Evolutionary conservation across 2,888 invertebrate species (phyloP).

Genomic region (Panzeria rudis): DNA sequence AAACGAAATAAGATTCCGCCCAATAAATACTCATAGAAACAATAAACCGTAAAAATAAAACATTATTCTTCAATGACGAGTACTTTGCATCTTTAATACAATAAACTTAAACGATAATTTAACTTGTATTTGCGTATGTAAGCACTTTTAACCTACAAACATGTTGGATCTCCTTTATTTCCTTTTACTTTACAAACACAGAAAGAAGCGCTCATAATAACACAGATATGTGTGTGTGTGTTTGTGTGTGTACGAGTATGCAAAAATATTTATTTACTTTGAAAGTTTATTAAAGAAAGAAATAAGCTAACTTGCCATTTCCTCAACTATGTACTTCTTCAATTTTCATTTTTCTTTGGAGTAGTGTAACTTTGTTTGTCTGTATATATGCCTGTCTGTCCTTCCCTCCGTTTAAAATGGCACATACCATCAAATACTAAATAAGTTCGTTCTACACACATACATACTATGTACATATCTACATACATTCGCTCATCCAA

Average conservation of each 20-base stretch:
- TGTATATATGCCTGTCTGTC: constrained; percentile 1
- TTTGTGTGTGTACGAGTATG: constrained; percentile 6
- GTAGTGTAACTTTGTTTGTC: constrained; percentile 14
- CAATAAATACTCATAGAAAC: constrained; percentile 10
- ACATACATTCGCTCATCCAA: not conserved
- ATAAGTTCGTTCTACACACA: constrained; percentile 30
- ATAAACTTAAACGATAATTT: constrained; percentile 67
- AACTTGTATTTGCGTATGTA: constrained; percentile 66
- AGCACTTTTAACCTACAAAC: constrained; percentile 71
- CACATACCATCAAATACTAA: constrained; percentile 43
- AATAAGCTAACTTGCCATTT: constrained; percentile 64
- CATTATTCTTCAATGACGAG: constrained; percentile 26
- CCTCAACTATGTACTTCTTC: constrained; percentile 63
- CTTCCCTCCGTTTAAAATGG: constrained; percentile 7
- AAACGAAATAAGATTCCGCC: constrained; percentile 18
- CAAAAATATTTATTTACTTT: constrained; percentile 56
- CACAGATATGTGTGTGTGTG: not conserved
- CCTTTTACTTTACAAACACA: constrained; percentile 9
- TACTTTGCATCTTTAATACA: constrained; percentile 52
- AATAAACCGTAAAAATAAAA: constrained; percentile 31
- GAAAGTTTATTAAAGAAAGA: constrained; percentile 54
- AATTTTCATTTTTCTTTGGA: constrained; percentile 31
- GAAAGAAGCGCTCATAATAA: not conserved
- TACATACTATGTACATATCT: not conserved
- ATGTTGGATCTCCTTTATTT: constrained; percentile 13